Base-by-base conservation (phyloP, 2,113 vertebrate genomes). In the Anhinga rufa region DNA sequence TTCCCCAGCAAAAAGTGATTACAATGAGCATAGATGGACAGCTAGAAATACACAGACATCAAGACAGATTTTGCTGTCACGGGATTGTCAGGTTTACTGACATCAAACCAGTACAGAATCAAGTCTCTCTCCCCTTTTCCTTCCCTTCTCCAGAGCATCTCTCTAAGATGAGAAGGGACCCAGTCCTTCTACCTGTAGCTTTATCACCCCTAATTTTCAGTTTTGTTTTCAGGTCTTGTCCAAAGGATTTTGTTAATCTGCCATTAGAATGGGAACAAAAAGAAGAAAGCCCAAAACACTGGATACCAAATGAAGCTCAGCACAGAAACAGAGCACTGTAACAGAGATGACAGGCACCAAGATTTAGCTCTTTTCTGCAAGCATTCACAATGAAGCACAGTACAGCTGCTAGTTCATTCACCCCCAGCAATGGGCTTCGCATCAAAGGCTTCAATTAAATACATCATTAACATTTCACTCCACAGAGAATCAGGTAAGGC, bases 391-490 rank as follows among this genome's bases (percentile, higher is more conserved):
- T 58, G 34, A 89, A 90, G 57, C 48, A 64, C 34, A 71, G 60
- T 46, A 72, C 76, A 96, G n/a, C 87, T 82, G 70, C 75, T 88
- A 44, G 24, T 85, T 85, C 76, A 74, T 66, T 69, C 79, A 81
- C 12, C 9, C 29, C 49, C 68, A 75, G 60, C 55, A 89, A 93
- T 0, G 26, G 40, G 83, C 42, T 95, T 72, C 22, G 66, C 81
- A 82, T 91, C 83, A 65, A 61, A 91, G 57, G 57, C 40, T 95
- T 92, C 88, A 91, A 89, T 93, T 82, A 96, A 94, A 94, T 72
- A 93, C 77, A 76, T 72, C 81, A 79, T 93, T 91, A 92, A 79
- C 64, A 72, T 89, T 84, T 84, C 54, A 82, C 40, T 93, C 86
- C 69, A 61, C 0, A 1, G 91, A 96, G 74, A 87, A 64, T 79